These are phyloP conservation scores for Paracentrotus lividus DNA, from an alignment of 53 echinoderm and acorn worm species.

Conservation along the genomic window DNA sequence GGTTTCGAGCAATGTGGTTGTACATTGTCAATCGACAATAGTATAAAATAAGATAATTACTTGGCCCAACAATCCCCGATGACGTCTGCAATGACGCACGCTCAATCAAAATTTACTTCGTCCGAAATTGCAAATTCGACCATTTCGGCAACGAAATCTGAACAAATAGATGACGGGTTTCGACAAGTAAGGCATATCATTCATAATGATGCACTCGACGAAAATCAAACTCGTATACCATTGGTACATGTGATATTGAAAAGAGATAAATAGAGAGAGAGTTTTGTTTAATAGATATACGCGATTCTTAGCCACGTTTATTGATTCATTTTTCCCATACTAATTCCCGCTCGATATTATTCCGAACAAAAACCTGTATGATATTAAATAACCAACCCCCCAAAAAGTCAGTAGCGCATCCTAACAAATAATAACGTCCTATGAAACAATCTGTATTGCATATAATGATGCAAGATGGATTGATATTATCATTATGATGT, in stretches of 20 bases:
- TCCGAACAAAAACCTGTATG: too few relatives aligned
- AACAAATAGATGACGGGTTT: neutral
- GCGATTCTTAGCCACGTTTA: too few relatives aligned
- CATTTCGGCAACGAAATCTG: neutral
- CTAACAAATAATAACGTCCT: neutral
- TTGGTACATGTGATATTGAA: neutral
- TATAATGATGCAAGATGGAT: too few relatives aligned
- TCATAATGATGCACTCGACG: neutral
- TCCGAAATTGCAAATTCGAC: neutral
- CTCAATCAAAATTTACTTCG: neutral
- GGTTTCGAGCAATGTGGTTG: neutral
- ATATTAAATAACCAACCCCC: too few relatives aligned
- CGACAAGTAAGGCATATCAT: neutral
- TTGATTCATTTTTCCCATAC: neutral
- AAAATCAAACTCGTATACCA: neutral
- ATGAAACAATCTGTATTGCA: neutral
- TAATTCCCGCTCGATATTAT: neutral
- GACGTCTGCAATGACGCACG: constrained; percentile 36
- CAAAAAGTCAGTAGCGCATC: too few relatives aligned
- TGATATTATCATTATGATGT: too few relatives aligned
- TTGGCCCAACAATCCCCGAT: neutral
- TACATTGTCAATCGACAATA: neutral
- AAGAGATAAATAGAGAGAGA: too few relatives aligned
- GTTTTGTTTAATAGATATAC: too few relatives aligned
- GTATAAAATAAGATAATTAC: neutral